Evolutionary conservation across 2,113 vertebrate genomes (phyloP).

Genomic region (Brevimyrus niger): DNA sequence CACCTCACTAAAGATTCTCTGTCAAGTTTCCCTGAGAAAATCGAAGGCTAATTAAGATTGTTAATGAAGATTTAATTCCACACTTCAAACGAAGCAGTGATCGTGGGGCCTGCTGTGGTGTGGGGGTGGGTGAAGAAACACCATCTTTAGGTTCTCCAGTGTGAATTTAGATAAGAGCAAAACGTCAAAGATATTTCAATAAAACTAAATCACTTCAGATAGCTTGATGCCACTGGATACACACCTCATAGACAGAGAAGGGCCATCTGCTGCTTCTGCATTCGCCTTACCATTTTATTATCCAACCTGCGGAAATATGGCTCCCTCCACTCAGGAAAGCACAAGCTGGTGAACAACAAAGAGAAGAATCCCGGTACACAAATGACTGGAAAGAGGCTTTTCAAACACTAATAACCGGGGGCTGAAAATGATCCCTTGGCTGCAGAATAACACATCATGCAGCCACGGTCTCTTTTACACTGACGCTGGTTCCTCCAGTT

Average conservation of each 20-base stretch:
- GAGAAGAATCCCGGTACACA: neutral
- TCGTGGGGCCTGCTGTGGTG: neutral
- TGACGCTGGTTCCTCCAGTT: no score
- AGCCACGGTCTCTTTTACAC: no score
- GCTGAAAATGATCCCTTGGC: no score
- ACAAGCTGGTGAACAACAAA: neutral
- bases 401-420: neutral
- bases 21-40: conserved; percentile 51
- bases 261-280: neutral
- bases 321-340: neutral
- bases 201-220: neutral
- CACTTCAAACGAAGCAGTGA: neutral
- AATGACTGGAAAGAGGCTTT: neutral
- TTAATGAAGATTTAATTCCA: neutral
- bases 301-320: neutral
- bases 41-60: conserved; percentile 24
- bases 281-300: neutral
- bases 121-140: neutral
- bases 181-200: neutral
- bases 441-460: no score
- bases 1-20: conserved; percentile 56
- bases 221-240: neutral
- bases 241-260: neutral
- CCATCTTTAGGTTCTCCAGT: neutral
- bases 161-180: neutral